Conservation (phyloP, 2,113 vertebrate genomes). For the Oryzias melastigma region DNA sequence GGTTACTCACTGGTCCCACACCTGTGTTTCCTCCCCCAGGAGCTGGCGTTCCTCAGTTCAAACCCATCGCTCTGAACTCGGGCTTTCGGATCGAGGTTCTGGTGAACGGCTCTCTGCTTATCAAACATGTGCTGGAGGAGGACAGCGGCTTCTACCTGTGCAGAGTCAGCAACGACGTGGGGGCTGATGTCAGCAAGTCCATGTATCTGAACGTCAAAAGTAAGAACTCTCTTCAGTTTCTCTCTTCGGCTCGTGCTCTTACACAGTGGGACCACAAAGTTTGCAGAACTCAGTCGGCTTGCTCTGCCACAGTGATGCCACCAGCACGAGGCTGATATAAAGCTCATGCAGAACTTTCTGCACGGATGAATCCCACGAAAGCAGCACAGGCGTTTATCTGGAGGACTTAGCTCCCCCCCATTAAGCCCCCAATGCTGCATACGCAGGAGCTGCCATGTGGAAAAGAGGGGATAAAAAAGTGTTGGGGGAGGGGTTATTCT, state of each 20-base stretch:
- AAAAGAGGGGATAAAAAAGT: slow-evolving; percentile 49
- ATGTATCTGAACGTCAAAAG: slow-evolving; percentile 99
- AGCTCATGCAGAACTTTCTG: slow-evolving; percentile 38
- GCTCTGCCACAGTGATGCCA: slow-evolving; percentile 35
- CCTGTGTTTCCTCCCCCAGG: slow-evolving; percentile 68
- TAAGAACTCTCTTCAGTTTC: slow-evolving; percentile 73
- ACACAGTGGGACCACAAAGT: slow-evolving; percentile 15
- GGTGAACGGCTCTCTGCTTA: slow-evolving; percentile 92
- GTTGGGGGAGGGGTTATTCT: not conserved
- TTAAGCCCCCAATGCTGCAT: slow-evolving; percentile 72
- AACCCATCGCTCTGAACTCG: slow-evolving; percentile 90
- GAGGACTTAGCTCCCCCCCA: slow-evolving; percentile 71
- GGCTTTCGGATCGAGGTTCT: slow-evolving; percentile 91
- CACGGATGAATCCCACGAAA: slow-evolving; percentile 50
- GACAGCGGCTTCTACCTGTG: slow-evolving; percentile 99
- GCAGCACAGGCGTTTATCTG: slow-evolving; percentile 45
- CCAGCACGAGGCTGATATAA: slow-evolving; percentile 26
- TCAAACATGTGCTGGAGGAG: slow-evolving; percentile 96
- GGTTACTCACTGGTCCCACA: not conserved
- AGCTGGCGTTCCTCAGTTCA: slow-evolving; percentile 95
- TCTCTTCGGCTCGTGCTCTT: not conserved
- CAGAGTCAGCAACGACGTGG: slow-evolving; percentile 99
- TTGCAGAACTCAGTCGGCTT: slow-evolving; percentile 19
- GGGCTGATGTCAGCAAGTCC: slow-evolving; percentile 99
- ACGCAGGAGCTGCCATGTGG: slow-evolving; percentile 63